Percentiles rank a stretch among this genome's conserved stretches.
phyloP scores from a whole-genome alignment of 2,113 vertebrate species.

The Galbula dea region DNA sequence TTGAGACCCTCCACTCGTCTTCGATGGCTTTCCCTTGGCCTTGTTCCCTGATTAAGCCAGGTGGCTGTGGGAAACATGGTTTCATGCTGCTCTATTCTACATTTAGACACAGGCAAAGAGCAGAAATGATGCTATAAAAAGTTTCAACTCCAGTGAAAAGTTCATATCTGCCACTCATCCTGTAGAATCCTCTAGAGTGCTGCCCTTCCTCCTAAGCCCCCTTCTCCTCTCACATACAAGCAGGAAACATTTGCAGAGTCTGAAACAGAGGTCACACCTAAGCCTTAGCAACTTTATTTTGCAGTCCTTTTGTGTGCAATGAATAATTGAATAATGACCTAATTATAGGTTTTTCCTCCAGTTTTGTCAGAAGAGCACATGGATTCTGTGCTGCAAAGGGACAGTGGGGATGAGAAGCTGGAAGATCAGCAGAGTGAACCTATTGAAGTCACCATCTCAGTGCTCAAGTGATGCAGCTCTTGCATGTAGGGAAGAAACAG shows the following conservation, averaged over 20 bases:
- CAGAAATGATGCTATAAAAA: slow-evolving; percentile 37
- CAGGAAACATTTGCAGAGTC: not conserved
- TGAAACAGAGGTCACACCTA: not conserved
- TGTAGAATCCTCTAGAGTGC: not conserved
- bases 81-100: not conserved
- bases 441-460: not conserved
- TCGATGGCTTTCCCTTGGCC: not conserved
- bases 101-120: not conserved
- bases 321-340: not conserved
- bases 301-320: rapidly evolving
- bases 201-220: not conserved
- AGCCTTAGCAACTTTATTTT: not conserved
- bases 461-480: not conserved
- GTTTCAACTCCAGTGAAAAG: not conserved
- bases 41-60: not conserved
- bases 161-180: not conserved
- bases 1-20: not conserved
- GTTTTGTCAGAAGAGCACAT: not conserved
- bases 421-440: not conserved
- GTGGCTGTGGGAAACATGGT: slow-evolving; percentile 41
- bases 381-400: not conserved
- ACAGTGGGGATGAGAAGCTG: not conserved
- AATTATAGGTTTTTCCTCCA: not conserved
- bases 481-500: not conserved
- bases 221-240: not conserved